Evolutionary conservation across 2,888 invertebrate species (phyloP), one percentile per base, ranked within the genome.

Genomic region (Arrhopalites spinosus): DNA sequence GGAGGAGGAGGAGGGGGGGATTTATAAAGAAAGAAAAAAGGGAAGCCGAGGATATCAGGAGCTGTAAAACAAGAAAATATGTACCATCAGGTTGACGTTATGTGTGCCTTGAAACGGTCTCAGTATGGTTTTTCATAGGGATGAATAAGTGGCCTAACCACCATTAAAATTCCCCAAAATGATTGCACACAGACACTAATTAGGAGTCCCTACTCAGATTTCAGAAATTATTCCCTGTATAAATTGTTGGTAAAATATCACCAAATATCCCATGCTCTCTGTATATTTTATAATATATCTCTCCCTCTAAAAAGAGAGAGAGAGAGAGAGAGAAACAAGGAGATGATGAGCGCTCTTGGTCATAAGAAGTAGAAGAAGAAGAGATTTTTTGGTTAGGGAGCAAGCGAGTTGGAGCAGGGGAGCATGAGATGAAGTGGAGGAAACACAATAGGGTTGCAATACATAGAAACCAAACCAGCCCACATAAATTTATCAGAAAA

Each of bases 401-500:
- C 36, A 36, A 36, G 36, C 36, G 36, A 36, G 5, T 36, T 11
- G 11, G 36, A 36, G 50, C 30, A 43, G 29, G 53, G 11, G 59
- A 43, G 63, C 7, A 17, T 30, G 61, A 43, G 73, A 2, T 17
- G 20, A 23, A 45, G 59, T 27, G 59, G 30, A 25, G 13, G 20
- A 23, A 47, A 30, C 71, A 71, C 71, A 71, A 71, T 71, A n/a
- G 23, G 71, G 36, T 71, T 71, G 71, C 71, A 71, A 68, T 61
- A 74, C 59, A 68, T 53, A 59, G 47, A 74, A 75, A 71, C 64
- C 64, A 67, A 72, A 67, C 72, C 63, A 56, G 67, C 76, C 67
- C 67, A 78, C 82, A 82, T 82, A 82, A 81, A 82, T 82, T 81
- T 81, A 80, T 82, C 81, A 80, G 77, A 80, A 82, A 81, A 79